Conservation (phyloP, 2,113 vertebrate species). For the Arvicanthis niloticus region DNA sequence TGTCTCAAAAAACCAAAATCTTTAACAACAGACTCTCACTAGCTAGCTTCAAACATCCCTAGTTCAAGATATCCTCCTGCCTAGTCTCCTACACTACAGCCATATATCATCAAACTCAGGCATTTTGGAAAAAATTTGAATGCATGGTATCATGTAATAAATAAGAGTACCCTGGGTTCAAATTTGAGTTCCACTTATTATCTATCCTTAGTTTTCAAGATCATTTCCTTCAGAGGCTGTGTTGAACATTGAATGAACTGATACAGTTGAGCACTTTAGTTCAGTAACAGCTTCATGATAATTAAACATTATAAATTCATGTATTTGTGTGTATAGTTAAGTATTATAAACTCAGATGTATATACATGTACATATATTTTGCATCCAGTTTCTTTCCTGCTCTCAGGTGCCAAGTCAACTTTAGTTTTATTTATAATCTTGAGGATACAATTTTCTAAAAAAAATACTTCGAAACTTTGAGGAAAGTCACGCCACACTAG, state of each 20-base stretch:
- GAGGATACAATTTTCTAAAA: background rate
- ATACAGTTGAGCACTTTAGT: background rate
- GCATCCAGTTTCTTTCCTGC: background rate
- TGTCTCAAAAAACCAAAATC: background rate
- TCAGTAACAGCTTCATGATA: background rate
- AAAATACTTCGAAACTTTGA: background rate
- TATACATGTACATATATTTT: background rate
- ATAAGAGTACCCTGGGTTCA: background rate
- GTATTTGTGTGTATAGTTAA: background rate
- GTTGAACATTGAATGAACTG: background rate
- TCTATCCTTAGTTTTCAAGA: background rate
- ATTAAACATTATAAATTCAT: background rate
- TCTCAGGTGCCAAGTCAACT: background rate
- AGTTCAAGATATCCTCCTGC: background rate
- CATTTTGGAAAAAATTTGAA: conserved; percentile 3
- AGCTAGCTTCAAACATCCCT: background rate
- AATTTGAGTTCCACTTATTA: conserved; percentile 6
- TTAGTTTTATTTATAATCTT: conserved; percentile 25
- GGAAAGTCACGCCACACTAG: conserved; percentile 10
- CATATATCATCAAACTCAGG: background rate
- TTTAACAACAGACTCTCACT: background rate
- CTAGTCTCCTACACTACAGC: too few relatives aligned
- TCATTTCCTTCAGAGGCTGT: background rate
- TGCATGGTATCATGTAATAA: background rate
- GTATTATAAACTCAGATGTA: background rate